Conservation (phyloP, 1,140 invertebrate genomes). For the Pseudoatta argentina region DNA sequence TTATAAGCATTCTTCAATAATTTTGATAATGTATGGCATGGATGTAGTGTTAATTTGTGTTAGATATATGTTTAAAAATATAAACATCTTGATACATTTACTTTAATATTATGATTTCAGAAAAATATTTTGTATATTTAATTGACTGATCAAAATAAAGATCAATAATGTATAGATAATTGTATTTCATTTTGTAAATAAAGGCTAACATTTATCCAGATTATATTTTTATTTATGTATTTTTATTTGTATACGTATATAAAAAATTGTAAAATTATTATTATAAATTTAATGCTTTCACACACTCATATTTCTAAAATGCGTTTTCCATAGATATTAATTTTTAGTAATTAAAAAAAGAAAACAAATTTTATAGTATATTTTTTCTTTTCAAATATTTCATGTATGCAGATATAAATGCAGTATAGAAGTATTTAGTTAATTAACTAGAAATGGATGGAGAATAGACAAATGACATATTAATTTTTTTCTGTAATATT, state of each 20-base stretch:
- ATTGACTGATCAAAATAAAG: neutral
- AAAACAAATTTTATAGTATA: neutral
- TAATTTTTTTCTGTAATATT: slow-evolving; percentile 42
- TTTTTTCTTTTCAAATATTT: neutral
- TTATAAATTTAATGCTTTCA: neutral
- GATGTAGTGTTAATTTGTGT: neutral
- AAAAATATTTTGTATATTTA: neutral
- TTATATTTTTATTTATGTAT: neutral
- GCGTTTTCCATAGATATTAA: too few species aligned
- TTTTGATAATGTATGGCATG: neutral
- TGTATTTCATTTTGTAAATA: neutral
- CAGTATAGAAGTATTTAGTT: neutral
- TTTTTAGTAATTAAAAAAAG: neutral
- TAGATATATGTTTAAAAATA: neutral
- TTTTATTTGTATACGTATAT: neutral
- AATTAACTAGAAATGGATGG: neutral
- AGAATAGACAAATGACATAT: neutral
- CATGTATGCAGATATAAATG: neutral
- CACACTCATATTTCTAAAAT: too few species aligned
- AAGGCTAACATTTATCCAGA: neutral
- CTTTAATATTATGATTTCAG: neutral
- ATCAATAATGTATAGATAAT: neutral
- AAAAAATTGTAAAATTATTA: neutral
- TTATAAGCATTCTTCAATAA: neutral
- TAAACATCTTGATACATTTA: neutral